These are phyloP conservation scores for Laupala kohalensis DNA, from an alignment of 1,140 invertebrate species.

Conservation along the genomic window DNA sequence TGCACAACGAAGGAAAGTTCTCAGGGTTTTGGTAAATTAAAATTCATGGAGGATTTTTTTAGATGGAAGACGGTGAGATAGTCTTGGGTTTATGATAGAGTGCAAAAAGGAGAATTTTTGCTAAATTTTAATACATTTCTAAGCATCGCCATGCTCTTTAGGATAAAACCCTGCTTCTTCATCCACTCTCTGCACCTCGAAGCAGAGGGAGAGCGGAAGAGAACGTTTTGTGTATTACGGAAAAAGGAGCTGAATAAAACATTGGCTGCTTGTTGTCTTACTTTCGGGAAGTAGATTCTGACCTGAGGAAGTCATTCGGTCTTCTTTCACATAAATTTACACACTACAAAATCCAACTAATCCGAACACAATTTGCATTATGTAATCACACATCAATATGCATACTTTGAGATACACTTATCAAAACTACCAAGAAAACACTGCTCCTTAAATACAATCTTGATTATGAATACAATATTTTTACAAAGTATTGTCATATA, in stretches of 20 bases:
- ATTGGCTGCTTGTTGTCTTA: background rate
- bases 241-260: background rate
- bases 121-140: background rate
- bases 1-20: background rate
- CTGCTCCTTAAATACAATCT: no score
- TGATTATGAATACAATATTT: no score
- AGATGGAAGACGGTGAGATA: background rate
- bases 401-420: no score
- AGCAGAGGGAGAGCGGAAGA: background rate
- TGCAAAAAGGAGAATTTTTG: background rate
- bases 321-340: no score
- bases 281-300: background rate
- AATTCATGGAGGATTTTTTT: background rate
- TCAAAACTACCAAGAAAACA: no score
- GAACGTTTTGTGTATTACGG: background rate
- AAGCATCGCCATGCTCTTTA: background rate
- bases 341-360: no score
- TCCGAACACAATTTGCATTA: no score
- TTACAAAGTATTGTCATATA: no score
- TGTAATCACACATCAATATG: no score
- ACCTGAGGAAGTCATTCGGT: no score
- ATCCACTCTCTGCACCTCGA: no score
- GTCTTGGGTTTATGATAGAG: background rate
- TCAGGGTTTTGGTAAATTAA: background rate
- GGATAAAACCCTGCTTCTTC: background rate